A percentile compares a stretch with the other conserved stretches of the same genome.
Conservation (phyloP, 2,888 invertebrate genomes). For the Drosophila phalerata region DNA sequence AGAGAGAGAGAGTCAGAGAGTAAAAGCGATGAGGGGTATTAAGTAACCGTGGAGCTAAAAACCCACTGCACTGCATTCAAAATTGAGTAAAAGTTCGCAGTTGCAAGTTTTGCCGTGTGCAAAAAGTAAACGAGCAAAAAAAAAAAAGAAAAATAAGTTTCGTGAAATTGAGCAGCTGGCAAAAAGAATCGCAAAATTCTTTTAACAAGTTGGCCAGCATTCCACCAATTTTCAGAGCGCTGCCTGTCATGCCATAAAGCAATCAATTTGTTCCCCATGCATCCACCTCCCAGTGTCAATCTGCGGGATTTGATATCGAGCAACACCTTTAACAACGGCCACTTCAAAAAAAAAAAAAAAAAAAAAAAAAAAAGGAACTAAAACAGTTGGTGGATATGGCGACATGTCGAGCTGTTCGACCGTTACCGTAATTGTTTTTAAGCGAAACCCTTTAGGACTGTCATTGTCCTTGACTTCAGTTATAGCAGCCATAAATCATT, state of each 20-base stretch:
- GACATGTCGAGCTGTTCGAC: slow-evolving; percentile 35
- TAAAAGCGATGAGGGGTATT: background rate
- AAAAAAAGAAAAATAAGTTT: slow-evolving; percentile 11
- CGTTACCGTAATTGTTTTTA: slow-evolving; percentile 68
- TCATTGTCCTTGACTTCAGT: slow-evolving; percentile 41
- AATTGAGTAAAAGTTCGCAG: slow-evolving; percentile 45
- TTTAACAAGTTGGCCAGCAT: slow-evolving; percentile 47
- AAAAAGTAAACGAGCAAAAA: slow-evolving; percentile 18
- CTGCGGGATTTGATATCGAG: slow-evolving; percentile 50
- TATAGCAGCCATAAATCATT: slow-evolving; percentile 48
- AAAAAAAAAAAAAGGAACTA: background rate
- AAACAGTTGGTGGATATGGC: slow-evolving; percentile 16
- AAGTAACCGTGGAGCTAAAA: slow-evolving; percentile 18
- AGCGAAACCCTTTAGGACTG: slow-evolving; percentile 53
- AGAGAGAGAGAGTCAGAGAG: background rate
- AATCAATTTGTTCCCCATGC: slow-evolving; percentile 61
- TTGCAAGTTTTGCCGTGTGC: slow-evolving; percentile 34
- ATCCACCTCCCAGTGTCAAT: slow-evolving; percentile 28
- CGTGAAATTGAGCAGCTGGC: slow-evolving; percentile 50
- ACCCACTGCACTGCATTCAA: slow-evolving; percentile 33
- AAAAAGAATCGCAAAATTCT: slow-evolving; percentile 49
- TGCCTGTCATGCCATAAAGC: slow-evolving; percentile 67
- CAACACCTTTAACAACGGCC: slow-evolving; percentile 69
- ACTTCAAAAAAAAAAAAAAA: slow-evolving; percentile 14
- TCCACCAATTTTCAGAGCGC: slow-evolving; percentile 45